Evolutionary conservation across 2,888 invertebrate genomes (phyloP), one percentile per base, ranked within the genome.

Genomic region (Lymantria dispar): DNA sequence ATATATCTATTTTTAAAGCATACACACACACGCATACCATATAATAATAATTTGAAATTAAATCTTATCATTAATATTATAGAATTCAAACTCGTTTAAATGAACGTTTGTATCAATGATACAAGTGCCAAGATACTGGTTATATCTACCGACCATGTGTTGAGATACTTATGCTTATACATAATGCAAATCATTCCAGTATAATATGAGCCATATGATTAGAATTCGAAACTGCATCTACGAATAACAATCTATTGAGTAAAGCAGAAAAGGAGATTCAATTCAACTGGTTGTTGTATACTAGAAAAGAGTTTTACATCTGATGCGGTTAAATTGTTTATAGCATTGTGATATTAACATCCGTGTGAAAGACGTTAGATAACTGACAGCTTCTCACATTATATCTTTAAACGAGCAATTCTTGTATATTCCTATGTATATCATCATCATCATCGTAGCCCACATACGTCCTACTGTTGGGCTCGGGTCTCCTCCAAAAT

Each of bases 61-160:
- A 54, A 62, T 64, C 62, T 58, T 60, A 64, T 57, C 22, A 7
- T 0, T 3, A 0, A 3, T 11, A 10, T 7, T 38, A 54, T 68
- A 73, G 47, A 65, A 54, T 22, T n/a, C 47, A 66, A 14, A 54
- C 56, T 69, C 30, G 37, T 48, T 66, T 54, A 54, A 37, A 12
- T 31, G 13, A 38, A 41, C 41, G 55, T 53, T 48, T 33, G 66
- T 73, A 66, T 76, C 73, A 78, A 70, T 76, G 71, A 68, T 74
- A 69, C 65, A 68, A 74, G 60, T 84, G 83, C 84, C 85, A 85
- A 85, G 77, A 77, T 70, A 62, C 70, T 70, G 59, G 66, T 52
- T 54, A 54, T 77, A 68, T 61, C 50, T 75, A 76, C 79, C 50
- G 56, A 83, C 84, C 86, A 85, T 83, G 85, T 84, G 85, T 66